Base-by-base conservation (phyloP, 2,797 vertebrate species). In the Tragopan temminckii region DNA sequence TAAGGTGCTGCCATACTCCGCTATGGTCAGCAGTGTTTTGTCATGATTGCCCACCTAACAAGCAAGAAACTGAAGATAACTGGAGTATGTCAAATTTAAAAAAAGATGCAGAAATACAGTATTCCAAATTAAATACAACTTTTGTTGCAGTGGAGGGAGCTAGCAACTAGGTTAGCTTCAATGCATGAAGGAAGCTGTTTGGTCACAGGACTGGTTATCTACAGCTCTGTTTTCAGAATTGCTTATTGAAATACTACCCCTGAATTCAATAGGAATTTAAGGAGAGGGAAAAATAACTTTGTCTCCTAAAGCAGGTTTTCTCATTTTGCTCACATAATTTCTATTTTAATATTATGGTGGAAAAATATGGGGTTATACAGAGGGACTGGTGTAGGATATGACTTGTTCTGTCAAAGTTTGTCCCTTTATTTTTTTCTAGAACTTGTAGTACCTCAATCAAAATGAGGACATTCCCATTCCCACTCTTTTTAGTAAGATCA, bases 211-310 rank as follows among this genome's bases (percentile, higher is more conserved):
- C 42, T 68, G 43, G 77, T 93, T 90, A 89, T 71, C 76, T 82
- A 74, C 76, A 75, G 75, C 52, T 70, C 35, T 78, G 53, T 77
- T 83, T 89, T 83, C 74, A 85, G 48, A 57, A 83, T 57, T 86
- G 69, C 90, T 90, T 93, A 59, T 80, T 94, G 70, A 93, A 96
- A 90, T 64, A 57, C 21, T 87, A 16, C 68, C 74, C 80, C 72
- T 81, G 72, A 89, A 89, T 82, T 89, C 42, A 83, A 2, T 38
- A 72, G 68, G 58, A 82, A 81, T 94, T 94, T 77, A 68, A 23
- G 58, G 75, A 93, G 80, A 64, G 58, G 48, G 66, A 52, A 81
- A 66, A 35, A 79, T 55, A 11, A 57, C 66, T 90, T 89, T 91
- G 43, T 25, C 31, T 91, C 52, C 74, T 64, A 67, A 81, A 17